Conservation (phyloP, 2,113 vertebrate species). For the Spizaetus ornatus region DNA sequence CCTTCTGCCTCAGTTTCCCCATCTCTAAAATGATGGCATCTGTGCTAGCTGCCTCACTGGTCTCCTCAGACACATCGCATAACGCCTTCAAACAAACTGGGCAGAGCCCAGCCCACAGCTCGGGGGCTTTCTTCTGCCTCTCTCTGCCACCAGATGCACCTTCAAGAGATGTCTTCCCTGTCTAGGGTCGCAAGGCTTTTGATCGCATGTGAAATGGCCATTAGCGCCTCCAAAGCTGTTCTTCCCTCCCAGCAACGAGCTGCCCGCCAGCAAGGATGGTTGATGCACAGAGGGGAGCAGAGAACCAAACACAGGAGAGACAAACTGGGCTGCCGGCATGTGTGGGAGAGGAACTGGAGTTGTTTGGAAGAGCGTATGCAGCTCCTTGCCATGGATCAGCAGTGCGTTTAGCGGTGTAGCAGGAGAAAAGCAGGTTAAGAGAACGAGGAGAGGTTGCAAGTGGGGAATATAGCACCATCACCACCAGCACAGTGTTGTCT, state of each 20-base stretch:
- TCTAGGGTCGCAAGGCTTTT: not conserved
- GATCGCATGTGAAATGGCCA: not conserved
- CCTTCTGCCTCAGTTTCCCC: not conserved
- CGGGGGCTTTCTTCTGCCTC: not conserved
- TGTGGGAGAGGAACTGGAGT: not conserved
- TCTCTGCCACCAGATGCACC: not conserved
- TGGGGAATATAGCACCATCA: not conserved
- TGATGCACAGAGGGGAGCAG: not conserved
- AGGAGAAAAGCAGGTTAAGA: not conserved
- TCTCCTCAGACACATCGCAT: not conserved
- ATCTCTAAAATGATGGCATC: not conserved
- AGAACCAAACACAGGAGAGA: not conserved
- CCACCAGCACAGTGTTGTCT: fast-evolving
- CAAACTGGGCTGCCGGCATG: not conserved
- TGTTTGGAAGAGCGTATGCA: not conserved
- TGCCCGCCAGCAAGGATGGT: not conserved
- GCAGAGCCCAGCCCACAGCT: not conserved
- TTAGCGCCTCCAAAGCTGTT: not conserved
- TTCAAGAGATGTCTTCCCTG: not conserved
- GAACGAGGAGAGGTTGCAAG: not conserved
- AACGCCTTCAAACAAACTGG: not conserved
- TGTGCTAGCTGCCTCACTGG: not conserved
- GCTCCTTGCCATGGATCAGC: not conserved
- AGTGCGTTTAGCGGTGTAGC: not conserved
- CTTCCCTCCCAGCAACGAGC: not conserved